phyloP scores from a whole-genome alignment of 2,113 vertebrate genomes.

The human (Homo sapiens) region DNA sequence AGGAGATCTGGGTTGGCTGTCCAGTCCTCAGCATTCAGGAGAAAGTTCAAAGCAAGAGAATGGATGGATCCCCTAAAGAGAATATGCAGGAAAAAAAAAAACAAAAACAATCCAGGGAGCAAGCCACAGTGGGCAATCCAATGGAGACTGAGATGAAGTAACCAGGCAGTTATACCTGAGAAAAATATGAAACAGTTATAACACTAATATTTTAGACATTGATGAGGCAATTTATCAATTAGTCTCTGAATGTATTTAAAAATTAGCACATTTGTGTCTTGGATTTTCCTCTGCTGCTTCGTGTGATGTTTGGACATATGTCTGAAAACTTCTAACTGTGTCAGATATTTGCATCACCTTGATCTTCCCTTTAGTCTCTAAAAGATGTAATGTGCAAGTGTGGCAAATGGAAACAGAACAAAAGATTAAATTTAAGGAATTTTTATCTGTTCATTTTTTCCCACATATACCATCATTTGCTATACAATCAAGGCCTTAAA shows the following conservation, averaged over 20 bases:
- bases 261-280: not conserved
- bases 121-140: not conserved
- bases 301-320: not conserved
- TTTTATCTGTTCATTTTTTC: not conserved
- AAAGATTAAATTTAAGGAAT: not conserved
- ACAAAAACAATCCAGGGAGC: not conserved
- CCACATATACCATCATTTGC: not conserved
- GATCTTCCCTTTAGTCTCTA: not conserved
- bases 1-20: not conserved
- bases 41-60: not conserved
- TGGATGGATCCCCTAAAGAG: not conserved
- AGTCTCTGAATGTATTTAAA: not conserved
- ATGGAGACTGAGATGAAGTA: not conserved
- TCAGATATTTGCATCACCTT: not conserved
- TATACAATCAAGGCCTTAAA: not conserved
- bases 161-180: not conserved
- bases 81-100: not conserved
- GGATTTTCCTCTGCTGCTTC: conserved; percentile 11
- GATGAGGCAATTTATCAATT: not conserved
- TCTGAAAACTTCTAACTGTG: not conserved
- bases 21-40: not conserved
- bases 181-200: not conserved
- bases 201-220: not conserved
- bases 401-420: not conserved
- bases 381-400: not conserved